Conservation (phyloP, 2,888 invertebrate species). For the Andrena chrysosceles region DNA sequence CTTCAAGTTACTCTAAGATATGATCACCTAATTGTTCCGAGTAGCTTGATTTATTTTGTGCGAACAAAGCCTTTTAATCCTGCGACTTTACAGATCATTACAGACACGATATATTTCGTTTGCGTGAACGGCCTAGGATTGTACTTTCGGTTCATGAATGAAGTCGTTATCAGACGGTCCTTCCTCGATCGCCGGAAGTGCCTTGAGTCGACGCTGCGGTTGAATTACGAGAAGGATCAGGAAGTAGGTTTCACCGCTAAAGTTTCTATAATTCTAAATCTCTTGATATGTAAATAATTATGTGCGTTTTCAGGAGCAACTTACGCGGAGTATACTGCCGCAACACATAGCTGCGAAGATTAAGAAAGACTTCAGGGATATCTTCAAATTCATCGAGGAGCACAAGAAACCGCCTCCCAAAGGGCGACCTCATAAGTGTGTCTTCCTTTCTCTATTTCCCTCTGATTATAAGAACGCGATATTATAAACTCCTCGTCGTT, state of each 20-base stretch:
- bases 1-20: no score
- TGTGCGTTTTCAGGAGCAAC: constrained; percentile 88
- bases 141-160: constrained; percentile 95
- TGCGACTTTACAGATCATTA: constrained; percentile 86
- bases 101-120: constrained; percentile 90
- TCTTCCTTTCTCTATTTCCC: constrained; percentile 38
- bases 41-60: background rate
- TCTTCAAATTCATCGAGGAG: constrained; percentile 84
- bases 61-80: constrained; percentile 15
- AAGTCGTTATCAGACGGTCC: constrained; percentile 93
- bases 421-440: constrained; percentile 85
- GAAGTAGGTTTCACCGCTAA: constrained; percentile 87
- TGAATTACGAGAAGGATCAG: constrained; percentile 94
- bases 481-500: constrained; percentile 67
- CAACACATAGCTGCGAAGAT: constrained; percentile 91
- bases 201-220: constrained; percentile 93
- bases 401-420: constrained; percentile 82
- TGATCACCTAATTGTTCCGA: background rate
- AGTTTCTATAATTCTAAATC: background rate
- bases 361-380: constrained; percentile 86
- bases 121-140: constrained; percentile 93
- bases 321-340: constrained; percentile 94
- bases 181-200: constrained; percentile 95
- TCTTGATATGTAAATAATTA: background rate
- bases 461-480: background rate